Percentiles rank a stretch among this genome's conserved stretches.
Evolutionary conservation across 2,113 vertebrate species (phyloP).

Genomic region (Tiliqua scincoides): DNA sequence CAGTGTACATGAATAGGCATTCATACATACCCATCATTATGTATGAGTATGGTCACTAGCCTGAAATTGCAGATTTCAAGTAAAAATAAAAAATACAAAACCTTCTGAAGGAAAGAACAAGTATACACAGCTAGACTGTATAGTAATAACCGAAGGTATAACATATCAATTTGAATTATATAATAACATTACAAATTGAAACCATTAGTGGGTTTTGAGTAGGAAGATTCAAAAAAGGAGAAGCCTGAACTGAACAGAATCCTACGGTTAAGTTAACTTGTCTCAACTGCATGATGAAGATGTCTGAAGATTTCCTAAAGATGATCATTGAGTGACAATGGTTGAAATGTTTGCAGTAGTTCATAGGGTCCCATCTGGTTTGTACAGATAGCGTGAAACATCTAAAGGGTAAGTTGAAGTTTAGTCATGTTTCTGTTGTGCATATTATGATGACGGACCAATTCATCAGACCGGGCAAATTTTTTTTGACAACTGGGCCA

Average conservation of each 20-base stretch:
- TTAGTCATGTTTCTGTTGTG: slow-evolving; percentile 99
- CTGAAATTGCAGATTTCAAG: slow-evolving; percentile 56
- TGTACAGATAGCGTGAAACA: slow-evolving; percentile 57
- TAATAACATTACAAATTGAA: slow-evolving; percentile 42
- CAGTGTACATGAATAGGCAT: slow-evolving; percentile 62
- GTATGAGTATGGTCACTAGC: slow-evolving; percentile 56
- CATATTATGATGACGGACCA: slow-evolving; percentile 99
- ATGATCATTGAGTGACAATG: slow-evolving; percentile 55
- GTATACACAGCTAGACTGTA: slow-evolving; percentile 21
- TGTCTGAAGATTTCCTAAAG: slow-evolving; percentile 59
- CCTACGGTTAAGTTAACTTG: slow-evolving; percentile 61
- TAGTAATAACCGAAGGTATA: slow-evolving; percentile 7
- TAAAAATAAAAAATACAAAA: slow-evolving; percentile 38
- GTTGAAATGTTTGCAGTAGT: slow-evolving; percentile 62
- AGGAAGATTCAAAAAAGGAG: slow-evolving; percentile 36
- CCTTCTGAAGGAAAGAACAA: slow-evolving; percentile 28
- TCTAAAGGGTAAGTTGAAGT: slow-evolving; percentile 91
- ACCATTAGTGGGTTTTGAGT: slow-evolving; percentile 18
- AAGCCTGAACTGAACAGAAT: slow-evolving; percentile 59
- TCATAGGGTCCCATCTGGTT: slow-evolving; percentile 62
- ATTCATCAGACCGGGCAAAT: slow-evolving; percentile 97
- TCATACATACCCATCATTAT: slow-evolving; percentile 56
- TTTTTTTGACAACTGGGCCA: slow-evolving; percentile 99
- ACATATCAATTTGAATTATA: slow-evolving; percentile 27
- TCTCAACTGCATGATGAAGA: slow-evolving; percentile 51